A percentile compares a stretch with the other conserved stretches of the same genome.
Evolutionary conservation across 2,888 invertebrate species (phyloP).

Genomic region (Amphimallon solstitiale): DNA sequence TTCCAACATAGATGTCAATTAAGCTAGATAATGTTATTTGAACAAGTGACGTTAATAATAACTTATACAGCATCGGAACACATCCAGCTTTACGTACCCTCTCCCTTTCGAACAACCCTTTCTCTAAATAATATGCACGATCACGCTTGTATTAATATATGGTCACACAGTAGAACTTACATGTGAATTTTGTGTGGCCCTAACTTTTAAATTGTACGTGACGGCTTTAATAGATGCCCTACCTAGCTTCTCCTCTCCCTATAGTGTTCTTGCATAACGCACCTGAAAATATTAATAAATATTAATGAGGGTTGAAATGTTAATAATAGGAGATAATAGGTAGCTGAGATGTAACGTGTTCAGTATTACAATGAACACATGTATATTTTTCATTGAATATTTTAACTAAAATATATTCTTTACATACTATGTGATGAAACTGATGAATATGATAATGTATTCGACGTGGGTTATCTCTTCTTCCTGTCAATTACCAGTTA

Average conservation of each 20-base stretch:
- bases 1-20: conserved; percentile 16
- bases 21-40: conserved; percentile 30
- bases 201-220: conserved; percentile 45
- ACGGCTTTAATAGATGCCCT: conserved; percentile 33
- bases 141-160: conserved; percentile 44
- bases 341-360: conserved; percentile 23
- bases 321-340: conserved; percentile 38
- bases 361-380: conserved; percentile 28
- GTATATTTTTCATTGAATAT: conserved; percentile 32
- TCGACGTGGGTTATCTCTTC: conserved; percentile 45
- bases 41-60: conserved; percentile 29
- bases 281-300: conserved; percentile 39
- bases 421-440: conserved; percentile 1
- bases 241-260: conserved; percentile 26
- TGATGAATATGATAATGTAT: conserved; percentile 40
- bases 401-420: conserved; percentile 23
- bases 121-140: conserved; percentile 31
- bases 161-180: conserved; percentile 45
- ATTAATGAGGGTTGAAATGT: conserved; percentile 36
- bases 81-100: background rate
- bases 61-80: background rate
- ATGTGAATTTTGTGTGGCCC: conserved; percentile 52
- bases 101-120: conserved; percentile 14
- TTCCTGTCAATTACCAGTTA: conserved; percentile 49
- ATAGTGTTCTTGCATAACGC: conserved; percentile 17